Percentiles rank a stretch among this genome's conserved stretches.
phyloP scores from a whole-genome alignment of 2,113 vertebrate species.

The Chauna torquata region DNA sequence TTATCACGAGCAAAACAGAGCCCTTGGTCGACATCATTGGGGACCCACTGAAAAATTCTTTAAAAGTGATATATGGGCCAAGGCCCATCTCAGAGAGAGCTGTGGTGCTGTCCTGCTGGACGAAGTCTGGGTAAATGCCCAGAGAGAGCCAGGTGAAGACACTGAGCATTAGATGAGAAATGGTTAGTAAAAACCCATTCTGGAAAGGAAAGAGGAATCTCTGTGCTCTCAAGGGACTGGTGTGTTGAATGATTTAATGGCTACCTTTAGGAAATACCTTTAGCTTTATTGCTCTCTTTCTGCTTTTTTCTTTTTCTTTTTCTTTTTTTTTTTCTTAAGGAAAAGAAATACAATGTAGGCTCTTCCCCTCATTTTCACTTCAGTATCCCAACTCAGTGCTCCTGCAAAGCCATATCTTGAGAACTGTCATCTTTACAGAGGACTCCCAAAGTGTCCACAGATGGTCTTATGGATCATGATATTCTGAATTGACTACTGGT shows the following conservation, averaged over 20 bases:
- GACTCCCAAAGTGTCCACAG: not conserved
- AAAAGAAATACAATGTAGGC: constrained; percentile 10
- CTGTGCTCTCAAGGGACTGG: constrained; percentile 39
- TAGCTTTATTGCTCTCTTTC: constrained; percentile 74
- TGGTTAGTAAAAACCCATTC: constrained; percentile 65
- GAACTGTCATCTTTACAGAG: not conserved
- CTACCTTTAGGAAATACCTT: constrained; percentile 84
- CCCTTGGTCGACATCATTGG: constrained; percentile 46
- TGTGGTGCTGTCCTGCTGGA: constrained; percentile 11
- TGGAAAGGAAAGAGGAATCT: constrained; percentile 75
- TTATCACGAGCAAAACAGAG: constrained; percentile 81
- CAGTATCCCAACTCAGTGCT: not conserved
- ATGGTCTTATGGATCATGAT: not conserved
- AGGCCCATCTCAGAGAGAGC: constrained; percentile 50
- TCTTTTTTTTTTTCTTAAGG: not conserved
- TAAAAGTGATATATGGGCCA: constrained; percentile 76
- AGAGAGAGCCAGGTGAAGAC: constrained; percentile 73
- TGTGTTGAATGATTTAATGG: constrained; percentile 82
- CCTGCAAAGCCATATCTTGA: not conserved
- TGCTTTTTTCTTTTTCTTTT: not conserved
- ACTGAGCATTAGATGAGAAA: constrained; percentile 64
- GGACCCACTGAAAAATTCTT: constrained; percentile 73
- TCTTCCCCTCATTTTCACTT: constrained; percentile 34
- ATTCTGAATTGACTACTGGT: fast-evolving
- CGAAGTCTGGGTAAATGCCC: constrained; percentile 49